These are phyloP conservation scores for Brachionichthys hirsutus DNA, from an alignment of 2,113 vertebrate species.

Conservation along the genomic window DNA sequence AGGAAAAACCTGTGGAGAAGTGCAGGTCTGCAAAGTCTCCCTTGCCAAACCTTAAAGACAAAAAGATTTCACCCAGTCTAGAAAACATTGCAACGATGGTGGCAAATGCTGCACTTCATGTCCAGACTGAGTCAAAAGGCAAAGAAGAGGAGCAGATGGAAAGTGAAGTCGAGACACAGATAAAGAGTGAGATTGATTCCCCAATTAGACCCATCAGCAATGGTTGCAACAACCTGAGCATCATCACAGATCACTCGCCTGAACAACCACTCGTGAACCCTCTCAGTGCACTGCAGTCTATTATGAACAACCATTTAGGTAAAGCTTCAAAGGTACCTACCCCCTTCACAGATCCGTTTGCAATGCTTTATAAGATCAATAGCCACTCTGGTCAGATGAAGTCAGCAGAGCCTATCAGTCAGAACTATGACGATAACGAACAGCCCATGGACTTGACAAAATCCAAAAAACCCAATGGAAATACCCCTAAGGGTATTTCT, in stretches of 20 bases:
- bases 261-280: conserved; percentile 95
- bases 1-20: conserved; percentile 82
- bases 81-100: conserved; percentile 77
- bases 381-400: conserved; percentile 85
- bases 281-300: conserved; percentile 94
- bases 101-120: conserved; percentile 63
- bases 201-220: conserved; percentile 86
- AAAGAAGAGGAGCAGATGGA: conserved; percentile 80
- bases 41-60: conserved; percentile 84
- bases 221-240: conserved; percentile 88
- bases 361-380: conserved; percentile 95
- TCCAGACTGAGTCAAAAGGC: conserved; percentile 69
- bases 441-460: conserved; percentile 99
- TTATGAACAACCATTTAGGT: conserved; percentile 98
- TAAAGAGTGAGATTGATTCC: conserved; percentile 84
- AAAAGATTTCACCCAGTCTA: conserved; percentile 78
- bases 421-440: conserved; percentile 87
- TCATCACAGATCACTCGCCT: conserved; percentile 94
- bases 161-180: conserved; percentile 70
- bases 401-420: conserved; percentile 83
- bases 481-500: conserved; percentile 47
- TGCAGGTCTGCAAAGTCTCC: conserved; percentile 76
- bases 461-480: conserved; percentile 83
- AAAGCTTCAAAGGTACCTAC: conserved; percentile 92
- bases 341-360: conserved; percentile 89